phyloP scores from a whole-genome alignment of 1,140 invertebrate genomes.

The Euura lappo region DNA sequence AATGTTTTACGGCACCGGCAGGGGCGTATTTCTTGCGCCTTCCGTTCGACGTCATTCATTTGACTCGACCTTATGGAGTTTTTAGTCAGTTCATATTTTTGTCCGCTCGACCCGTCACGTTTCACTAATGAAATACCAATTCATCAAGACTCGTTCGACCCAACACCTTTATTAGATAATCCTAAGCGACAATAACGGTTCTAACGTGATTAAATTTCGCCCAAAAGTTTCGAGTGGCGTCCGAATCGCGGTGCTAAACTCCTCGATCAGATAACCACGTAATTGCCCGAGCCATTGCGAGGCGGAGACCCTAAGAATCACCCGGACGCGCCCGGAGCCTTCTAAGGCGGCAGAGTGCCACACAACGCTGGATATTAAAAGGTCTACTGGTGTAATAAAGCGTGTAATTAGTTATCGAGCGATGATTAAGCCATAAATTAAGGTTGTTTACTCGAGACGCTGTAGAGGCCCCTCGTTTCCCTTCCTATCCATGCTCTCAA shows the following conservation, averaged over 20 bases:
- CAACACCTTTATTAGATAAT: no score
- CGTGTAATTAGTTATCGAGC: slow-evolving; percentile 31
- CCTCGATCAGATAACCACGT: not conserved
- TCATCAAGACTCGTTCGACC: no score
- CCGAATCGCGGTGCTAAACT: slow-evolving; percentile 4
- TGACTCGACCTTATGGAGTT: no score
- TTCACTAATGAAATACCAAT: no score
- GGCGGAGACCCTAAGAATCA: not conserved
- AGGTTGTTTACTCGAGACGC: slow-evolving; percentile 21
- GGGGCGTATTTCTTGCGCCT: not conserved
- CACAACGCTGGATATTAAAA: slow-evolving; percentile 25
- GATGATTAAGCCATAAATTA: slow-evolving; percentile 29
- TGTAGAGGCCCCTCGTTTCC: not conserved
- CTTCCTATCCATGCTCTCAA: no score
- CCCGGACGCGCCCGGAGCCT: not conserved
- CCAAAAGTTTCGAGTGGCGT: not conserved
- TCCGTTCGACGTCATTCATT: not conserved
- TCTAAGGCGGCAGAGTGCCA: not conserved
- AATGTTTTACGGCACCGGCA: not conserved
- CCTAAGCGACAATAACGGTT: no score
- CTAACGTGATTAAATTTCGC: no score
- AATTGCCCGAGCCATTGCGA: not conserved
- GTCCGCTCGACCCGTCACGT: no score
- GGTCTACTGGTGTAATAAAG: slow-evolving; percentile 18
- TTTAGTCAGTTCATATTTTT: no score